These are phyloP conservation scores for Epinephelus fuscoguttatus DNA, from an alignment of 2,113 vertebrate genomes.

Conservation along the genomic window DNA sequence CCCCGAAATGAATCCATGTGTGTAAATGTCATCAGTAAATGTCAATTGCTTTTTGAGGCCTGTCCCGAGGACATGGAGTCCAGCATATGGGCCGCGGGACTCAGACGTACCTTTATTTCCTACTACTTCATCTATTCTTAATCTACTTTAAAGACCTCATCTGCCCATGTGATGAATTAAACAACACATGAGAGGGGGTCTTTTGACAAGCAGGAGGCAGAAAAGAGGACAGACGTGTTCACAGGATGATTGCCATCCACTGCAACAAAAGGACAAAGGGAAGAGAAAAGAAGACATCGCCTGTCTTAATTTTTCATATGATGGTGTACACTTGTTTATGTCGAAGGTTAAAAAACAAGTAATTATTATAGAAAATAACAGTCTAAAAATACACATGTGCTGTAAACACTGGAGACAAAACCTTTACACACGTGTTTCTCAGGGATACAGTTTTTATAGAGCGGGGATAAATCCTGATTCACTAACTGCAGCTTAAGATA, in stretches of 20 bases:
- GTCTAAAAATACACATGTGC: neutral
- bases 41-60: conserved; percentile 77
- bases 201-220: conserved; percentile 34
- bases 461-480: neutral
- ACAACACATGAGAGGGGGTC: conserved; percentile 50
- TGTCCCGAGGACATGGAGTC: conserved; percentile 63
- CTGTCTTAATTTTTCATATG: conserved; percentile 1
- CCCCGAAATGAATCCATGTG: conserved; percentile 70
- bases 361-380: neutral
- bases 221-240: conserved; percentile 35
- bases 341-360: neutral
- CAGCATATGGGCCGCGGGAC: conserved; percentile 48
- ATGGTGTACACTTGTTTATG: neutral
- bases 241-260: conserved; percentile 20
- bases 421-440: neutral
- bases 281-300: neutral
- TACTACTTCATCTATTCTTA: conserved; percentile 73
- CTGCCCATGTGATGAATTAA: conserved; percentile 74
- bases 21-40: conserved; percentile 81
- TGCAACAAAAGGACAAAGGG: neutral
- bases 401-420: neutral
- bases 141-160: conserved; percentile 66
- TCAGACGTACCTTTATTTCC: conserved; percentile 53
- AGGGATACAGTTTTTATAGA: neutral
- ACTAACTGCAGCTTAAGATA: neutral